Evolutionary conservation across 1,140 invertebrate species (phyloP).

Genomic region (Eciton burchellii): DNA sequence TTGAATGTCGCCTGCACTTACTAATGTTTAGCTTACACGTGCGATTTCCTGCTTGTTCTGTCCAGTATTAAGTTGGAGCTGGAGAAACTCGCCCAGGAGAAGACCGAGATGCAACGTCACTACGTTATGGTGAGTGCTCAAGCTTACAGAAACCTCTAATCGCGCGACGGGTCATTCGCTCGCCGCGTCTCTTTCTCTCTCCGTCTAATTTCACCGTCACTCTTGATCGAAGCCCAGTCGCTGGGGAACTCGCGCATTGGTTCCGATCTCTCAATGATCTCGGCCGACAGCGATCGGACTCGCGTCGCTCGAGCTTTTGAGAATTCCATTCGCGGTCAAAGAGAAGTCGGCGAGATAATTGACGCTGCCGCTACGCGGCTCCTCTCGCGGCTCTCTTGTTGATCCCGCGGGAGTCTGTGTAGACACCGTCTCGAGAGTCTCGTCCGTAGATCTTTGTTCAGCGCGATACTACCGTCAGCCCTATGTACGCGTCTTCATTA

Average conservation of each 20-base stretch:
- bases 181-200: neutral
- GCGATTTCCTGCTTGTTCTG: conserved; percentile 84
- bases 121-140: conserved; percentile 96
- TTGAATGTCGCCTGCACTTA: conserved; percentile 80
- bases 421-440: conserved; percentile 14
- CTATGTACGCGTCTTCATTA: conserved; percentile 75
- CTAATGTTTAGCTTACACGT: conserved; percentile 83
- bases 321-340: neutral
- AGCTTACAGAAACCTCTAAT: conserved; percentile 44
- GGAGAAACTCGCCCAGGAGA: conserved; percentile 98
- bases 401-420: conserved; percentile 29
- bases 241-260: too few species aligned
- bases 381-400: conserved; percentile 26
- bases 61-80: conserved; percentile 93
- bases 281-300: too few species aligned
- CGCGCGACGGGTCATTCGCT: conserved; percentile 22
- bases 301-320: too few species aligned
- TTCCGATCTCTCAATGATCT: too few species aligned
- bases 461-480: conserved; percentile 64
- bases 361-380: conserved; percentile 8
- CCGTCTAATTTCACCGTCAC: neutral
- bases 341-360: conserved; percentile 7
- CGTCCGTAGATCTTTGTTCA: conserved; percentile 78
- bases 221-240: conserved; percentile 2
- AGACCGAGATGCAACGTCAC: conserved; percentile 99